A percentile compares a stretch with the other conserved stretches of the same genome.
Evolutionary conservation across 2,888 invertebrate genomes (phyloP).

Genomic region (Alviniconcha strummeri): DNA sequence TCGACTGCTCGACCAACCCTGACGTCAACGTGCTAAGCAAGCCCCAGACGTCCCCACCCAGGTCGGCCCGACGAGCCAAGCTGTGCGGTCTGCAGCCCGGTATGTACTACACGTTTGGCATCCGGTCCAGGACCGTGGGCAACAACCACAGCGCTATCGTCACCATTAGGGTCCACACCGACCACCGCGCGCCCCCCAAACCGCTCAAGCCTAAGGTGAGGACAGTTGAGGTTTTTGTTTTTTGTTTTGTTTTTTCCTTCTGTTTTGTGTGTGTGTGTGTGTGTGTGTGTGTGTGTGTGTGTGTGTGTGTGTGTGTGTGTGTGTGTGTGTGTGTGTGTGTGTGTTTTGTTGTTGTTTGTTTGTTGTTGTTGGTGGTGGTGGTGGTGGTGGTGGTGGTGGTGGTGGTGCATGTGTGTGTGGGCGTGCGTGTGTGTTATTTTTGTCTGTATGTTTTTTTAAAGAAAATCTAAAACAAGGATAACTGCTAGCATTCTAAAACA

Average conservation of each 20-base stretch:
- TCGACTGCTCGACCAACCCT: background rate
- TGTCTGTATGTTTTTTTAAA: background rate
- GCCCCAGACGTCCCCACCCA: background rate
- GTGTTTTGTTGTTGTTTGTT: background rate
- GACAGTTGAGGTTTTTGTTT: too few relatives aligned
- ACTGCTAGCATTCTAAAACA: background rate
- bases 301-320: conserved; percentile 5
- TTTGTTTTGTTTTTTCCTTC: background rate
- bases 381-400: background rate
- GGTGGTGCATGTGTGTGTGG: background rate
- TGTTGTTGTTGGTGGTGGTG: background rate
- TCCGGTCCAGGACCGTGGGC: background rate
- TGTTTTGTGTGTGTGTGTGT: background rate
- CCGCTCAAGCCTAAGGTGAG: background rate
- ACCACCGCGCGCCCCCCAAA: background rate
- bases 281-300: background rate
- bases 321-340: background rate
- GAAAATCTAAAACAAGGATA: too few relatives aligned
- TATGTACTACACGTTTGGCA: conserved; percentile 3
- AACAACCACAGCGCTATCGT: conserved; percentile 1
- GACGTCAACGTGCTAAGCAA: background rate
- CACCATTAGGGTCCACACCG: conserved; percentile 1
- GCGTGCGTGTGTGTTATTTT: background rate
- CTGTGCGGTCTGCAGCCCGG: conserved; percentile 21
- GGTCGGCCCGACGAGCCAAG: background rate